Evolutionary conservation across 2,888 invertebrate genomes (phyloP).

Genomic region (Pollenia labialis): DNA sequence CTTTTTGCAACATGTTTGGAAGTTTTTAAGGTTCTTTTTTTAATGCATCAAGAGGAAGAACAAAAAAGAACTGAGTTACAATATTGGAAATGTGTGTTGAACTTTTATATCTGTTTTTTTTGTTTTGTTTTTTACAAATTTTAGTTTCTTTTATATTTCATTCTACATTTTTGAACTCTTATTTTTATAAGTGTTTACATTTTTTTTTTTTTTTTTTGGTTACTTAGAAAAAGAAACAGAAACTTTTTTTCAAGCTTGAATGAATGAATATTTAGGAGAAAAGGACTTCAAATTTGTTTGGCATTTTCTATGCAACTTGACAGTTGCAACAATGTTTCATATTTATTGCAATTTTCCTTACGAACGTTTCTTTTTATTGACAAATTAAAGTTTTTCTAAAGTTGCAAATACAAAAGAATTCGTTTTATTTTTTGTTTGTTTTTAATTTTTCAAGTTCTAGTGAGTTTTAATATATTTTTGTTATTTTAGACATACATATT

Average conservation of each 20-base stretch:
- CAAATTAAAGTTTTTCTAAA: conserved; percentile 37
- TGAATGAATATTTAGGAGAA: conserved; percentile 9
- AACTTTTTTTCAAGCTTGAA: conserved; percentile 17
- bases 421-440: not conserved
- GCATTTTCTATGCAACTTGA: conserved; percentile 39
- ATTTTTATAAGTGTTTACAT: not conserved
- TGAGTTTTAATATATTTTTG: not conserved
- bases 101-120: conserved; percentile 30
- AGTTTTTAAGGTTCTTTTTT: conserved; percentile 22
- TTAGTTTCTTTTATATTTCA: conserved; percentile 32
- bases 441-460: conserved; percentile 13
- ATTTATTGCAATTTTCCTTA: conserved; percentile 42
- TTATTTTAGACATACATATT: not conserved
- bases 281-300: not conserved
- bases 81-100: not conserved
- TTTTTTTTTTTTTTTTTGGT: not conserved
- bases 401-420: conserved; percentile 32
- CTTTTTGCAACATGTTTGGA: conserved; percentile 23
- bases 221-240: not conserved
- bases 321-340: conserved; percentile 55
- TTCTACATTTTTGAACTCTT: not conserved
- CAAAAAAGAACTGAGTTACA: conserved; percentile 15
- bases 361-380: conserved; percentile 31
- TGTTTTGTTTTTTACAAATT: not conserved
- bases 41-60: not conserved